Conservation (phyloP, 1,140 invertebrate species). For the Drosophila insularis region DNA sequence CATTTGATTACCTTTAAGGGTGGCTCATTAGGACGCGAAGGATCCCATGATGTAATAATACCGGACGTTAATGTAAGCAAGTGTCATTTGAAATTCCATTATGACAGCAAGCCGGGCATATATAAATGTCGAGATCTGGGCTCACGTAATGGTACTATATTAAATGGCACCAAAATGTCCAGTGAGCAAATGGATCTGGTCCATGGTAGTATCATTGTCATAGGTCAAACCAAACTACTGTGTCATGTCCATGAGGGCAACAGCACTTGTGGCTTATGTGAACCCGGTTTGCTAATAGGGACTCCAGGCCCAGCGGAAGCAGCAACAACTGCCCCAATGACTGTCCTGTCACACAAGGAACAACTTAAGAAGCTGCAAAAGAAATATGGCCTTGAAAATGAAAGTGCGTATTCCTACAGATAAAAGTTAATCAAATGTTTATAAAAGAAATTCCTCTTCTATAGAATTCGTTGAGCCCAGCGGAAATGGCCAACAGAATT, state of each 20-base stretch:
- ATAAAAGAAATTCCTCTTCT: background rate
- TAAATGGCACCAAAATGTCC: conserved; percentile 90
- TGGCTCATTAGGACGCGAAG: conserved; percentile 92
- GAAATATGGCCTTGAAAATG: conserved; percentile 89
- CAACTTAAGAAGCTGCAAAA: conserved; percentile 90
- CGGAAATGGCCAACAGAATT: conserved; percentile 47
- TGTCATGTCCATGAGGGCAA: conserved; percentile 93
- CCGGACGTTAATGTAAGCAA: conserved; percentile 92
- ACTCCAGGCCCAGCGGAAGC: conserved; percentile 9
- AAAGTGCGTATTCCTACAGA: conserved; percentile 80
- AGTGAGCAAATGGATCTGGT: conserved; percentile 86
- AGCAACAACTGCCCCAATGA: conserved; percentile 8
- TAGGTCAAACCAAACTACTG: conserved; percentile 89
- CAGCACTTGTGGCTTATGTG: conserved; percentile 94
- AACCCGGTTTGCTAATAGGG: conserved; percentile 89
- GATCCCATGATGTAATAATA: conserved; percentile 88
- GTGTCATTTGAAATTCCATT: conserved; percentile 90
- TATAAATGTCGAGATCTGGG: conserved; percentile 92
- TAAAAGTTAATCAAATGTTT: background rate
- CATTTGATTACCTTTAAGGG: conserved; percentile 94
- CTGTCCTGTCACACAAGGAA: conserved; percentile 84
- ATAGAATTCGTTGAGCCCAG: conserved; percentile 74
- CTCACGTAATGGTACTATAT: conserved; percentile 93
- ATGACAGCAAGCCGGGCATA: conserved; percentile 84
- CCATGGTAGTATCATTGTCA: conserved; percentile 89